Evolutionary conservation across 2,113 vertebrate species (phyloP), one percentile per base, ranked within the genome.

Genomic region (Trichechus manatus): DNA sequence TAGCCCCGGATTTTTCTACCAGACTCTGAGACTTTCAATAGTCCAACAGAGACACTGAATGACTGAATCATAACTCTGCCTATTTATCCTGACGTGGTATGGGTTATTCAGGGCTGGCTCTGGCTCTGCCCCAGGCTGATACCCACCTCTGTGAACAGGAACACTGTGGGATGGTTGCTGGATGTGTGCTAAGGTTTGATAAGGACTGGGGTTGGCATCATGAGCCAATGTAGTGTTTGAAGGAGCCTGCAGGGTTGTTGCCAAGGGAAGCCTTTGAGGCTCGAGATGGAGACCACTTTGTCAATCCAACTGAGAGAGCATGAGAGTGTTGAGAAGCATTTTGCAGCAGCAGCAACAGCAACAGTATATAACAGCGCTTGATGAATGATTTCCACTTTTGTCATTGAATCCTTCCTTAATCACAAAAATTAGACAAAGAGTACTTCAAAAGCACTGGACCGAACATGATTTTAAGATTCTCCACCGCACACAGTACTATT

Each of bases 11-110:
- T 27, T 86, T 92, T 64, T 56, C 77, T 77, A 25, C 23, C 11
- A 22, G n/a, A 83, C 87, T 74, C 68, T 44, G 68, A 83, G 29
- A 84, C 3, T 7, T 90, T 82, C 8, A 70, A 87, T 75, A 56
- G 70, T 70, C 96, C 97, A 87, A 88, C 14, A 84, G 72, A 92
- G 90, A 95, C 87, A 91, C 31, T 83, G 53, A 68, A 33, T 53
- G 53, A 33, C 14, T 75, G 29, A 70, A 27, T 56, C 36, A 27
- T 44, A 72, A 19, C 1, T 72, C n/a, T 81, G 78, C 68, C 31
- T 63, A 27, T n/a, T 27, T 27, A 2, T 39, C 9, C 31, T 14
- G 20, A 87, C 3, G 1, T 31, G 5, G 44, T 11, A 2, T n/a
- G n/a, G 78, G 29, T 80, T 31, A 47, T 44, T 47, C 4, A 9